A percentile compares a stretch with the other conserved stretches of the same genome.
phyloP scores from a whole-genome alignment of 2,797 vertebrate species.

The Scolopax rusticola region DNA sequence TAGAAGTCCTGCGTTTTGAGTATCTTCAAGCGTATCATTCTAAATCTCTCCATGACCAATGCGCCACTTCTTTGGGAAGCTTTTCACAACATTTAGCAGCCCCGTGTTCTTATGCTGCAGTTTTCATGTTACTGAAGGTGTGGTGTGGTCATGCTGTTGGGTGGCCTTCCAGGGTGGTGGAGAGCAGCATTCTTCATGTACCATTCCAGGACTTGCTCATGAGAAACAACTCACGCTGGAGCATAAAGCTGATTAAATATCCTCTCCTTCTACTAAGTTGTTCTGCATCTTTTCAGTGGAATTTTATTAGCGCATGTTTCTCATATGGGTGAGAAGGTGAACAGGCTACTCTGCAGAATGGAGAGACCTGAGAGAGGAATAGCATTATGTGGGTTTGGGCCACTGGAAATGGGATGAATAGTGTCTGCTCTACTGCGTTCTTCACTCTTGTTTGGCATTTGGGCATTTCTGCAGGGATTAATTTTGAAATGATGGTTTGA shows the following conservation, averaged over 20 bases:
- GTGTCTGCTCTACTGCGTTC: not conserved
- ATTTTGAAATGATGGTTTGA: constrained; percentile 2
- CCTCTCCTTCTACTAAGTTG: not conserved
- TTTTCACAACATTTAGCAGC: not conserved
- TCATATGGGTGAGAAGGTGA: not conserved
- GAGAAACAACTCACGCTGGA: not conserved
- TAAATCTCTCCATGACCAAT: not conserved
- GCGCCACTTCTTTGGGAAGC: not conserved
- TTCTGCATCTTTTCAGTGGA: not conserved
- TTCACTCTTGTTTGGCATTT: not conserved
- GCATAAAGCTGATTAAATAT: not conserved
- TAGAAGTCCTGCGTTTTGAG: not conserved
- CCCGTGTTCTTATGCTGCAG: not conserved
- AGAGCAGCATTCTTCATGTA: not conserved
- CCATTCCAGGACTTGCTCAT: not conserved
- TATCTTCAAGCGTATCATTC: not conserved
- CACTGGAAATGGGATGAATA: not conserved
- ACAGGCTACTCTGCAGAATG: not conserved
- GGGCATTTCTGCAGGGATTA: constrained; percentile 29
- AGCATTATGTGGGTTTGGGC: not conserved
- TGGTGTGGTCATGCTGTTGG: not conserved
- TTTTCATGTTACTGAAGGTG: not conserved
- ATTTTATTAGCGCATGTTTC: not conserved
- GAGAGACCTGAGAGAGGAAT: not conserved
- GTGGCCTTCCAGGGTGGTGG: not conserved